Base-by-base conservation (phyloP, 2,888 invertebrate genomes). In the Pristionchus maxplancki region DNA sequence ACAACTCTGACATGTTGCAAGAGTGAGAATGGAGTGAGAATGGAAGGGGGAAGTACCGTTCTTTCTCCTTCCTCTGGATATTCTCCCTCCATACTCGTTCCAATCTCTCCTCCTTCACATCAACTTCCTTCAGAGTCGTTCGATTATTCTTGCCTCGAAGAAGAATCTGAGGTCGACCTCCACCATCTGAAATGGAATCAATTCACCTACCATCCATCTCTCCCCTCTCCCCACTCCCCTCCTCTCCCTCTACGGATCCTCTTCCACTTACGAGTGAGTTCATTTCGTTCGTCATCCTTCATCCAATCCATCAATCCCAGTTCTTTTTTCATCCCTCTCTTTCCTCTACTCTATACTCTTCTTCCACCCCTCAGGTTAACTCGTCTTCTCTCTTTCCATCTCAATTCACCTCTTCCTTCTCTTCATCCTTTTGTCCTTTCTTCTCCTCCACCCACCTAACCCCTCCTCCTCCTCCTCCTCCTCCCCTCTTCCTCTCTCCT, bases 51-150 rank as follows among this genome's bases (percentile, higher is more conserved):
- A 78, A 11, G 11, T 31, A 86, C 31, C 91, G 88, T 82, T 92
- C 91, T 40, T 83, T 50, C 81, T 90, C 89, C 85, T 91, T 91
- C 17, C 88, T 87, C 64, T 89, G 90, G 67, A 89, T 90, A 67
- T 91, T 90, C 83, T 89, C 89, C 87, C 86, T 89, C 92, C 92
- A 92, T 17, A 85, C 64, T 37, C 90, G 78, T 40, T 91, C 91
- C 71, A 92, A 84, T 15, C 74, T 44, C 67, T 90, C 91, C 48
- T 92, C 91, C 40, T 90, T 89, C 28, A 92, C 90, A 40, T 89
- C 88, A 15, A 92, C 87, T 58, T 90, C 90, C 78, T 91, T 91
- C 37, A 92, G 88, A 17, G 88, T 58, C 28, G 90, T 90, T 89
- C 89, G 34, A 62, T 87, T 87, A 31, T 78, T 78, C 58, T 58